These are phyloP conservation scores for Drosophila lacteicornis DNA, from an alignment of 1,140 invertebrate species.

Conservation along the genomic window DNA sequence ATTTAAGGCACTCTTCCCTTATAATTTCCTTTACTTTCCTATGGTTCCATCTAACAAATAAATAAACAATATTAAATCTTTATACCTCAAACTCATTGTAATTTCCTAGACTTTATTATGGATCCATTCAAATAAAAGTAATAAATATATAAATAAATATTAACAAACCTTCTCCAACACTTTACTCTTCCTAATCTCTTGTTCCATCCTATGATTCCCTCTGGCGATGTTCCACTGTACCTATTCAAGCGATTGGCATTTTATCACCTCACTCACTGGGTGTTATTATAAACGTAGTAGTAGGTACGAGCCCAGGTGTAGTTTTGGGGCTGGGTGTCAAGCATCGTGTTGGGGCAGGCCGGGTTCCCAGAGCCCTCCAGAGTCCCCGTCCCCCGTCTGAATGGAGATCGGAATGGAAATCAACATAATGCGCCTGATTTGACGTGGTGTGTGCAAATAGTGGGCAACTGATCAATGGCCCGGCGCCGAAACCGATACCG, in stretches of 20 bases:
- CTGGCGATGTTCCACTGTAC: constrained; percentile 9
- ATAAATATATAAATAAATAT: too few relatives aligned
- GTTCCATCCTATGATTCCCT: neutral
- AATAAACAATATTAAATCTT: too few relatives aligned
- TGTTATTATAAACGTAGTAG: constrained; percentile 7
- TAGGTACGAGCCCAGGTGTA: neutral
- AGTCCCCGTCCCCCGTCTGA: neutral
- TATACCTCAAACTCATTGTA: too few relatives aligned
- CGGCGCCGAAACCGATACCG: neutral
- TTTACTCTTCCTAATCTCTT: too few relatives aligned
- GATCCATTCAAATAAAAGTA: too few relatives aligned
- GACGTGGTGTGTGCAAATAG: constrained; percentile 52
- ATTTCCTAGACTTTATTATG: too few relatives aligned
- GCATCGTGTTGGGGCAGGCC: constrained; percentile 30
- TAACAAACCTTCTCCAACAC: too few relatives aligned
- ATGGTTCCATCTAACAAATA: too few relatives aligned
- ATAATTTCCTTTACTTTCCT: too few relatives aligned
- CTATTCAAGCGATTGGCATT: constrained; percentile 57
- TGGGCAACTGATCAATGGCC: constrained; percentile 35
- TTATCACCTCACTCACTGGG: constrained; percentile 62
- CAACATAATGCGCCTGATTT: constrained; percentile 33
- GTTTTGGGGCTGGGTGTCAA: constrained; percentile 25
- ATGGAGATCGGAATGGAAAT: constrained; percentile 27
- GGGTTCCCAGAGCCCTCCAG: constrained; percentile 5
- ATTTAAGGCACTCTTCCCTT: too few relatives aligned